Evolutionary conservation across 2,797 vertebrate species (phyloP).

Genomic region (Hemitrygon akajei): DNA sequence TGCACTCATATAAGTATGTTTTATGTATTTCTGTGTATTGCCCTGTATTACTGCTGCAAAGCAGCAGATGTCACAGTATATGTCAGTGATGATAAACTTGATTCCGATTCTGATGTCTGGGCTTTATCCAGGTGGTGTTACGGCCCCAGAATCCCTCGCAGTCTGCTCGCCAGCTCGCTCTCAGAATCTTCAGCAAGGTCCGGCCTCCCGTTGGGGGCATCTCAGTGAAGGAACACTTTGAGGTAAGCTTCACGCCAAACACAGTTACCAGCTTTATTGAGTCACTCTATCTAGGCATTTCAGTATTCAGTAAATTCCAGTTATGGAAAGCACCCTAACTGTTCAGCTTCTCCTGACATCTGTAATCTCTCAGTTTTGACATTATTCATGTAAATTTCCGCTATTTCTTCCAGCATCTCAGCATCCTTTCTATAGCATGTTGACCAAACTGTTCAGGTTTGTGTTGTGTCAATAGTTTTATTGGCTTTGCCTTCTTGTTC

Average conservation of each 20-base stretch:
- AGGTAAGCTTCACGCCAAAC: constrained; percentile 60
- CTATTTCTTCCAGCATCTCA: neutral
- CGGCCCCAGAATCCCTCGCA: constrained; percentile 88
- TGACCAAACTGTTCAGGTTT: neutral
- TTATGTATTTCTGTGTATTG: no score
- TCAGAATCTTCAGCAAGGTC: constrained; percentile 97
- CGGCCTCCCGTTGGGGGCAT: constrained; percentile 95
- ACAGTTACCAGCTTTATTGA: neutral
- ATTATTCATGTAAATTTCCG: neutral
- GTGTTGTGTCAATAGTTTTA: neutral
- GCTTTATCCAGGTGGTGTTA: constrained; percentile 73
- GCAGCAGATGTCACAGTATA: no score
- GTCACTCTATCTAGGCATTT: no score
- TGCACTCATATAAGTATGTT: no score
- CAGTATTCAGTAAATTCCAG: no score
- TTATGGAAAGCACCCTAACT: neutral
- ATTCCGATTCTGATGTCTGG: neutral
- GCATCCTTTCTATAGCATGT: neutral
- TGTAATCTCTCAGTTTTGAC: neutral
- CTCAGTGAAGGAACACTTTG: constrained; percentile 97
- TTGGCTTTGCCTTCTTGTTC: neutral
- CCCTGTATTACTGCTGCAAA: no score
- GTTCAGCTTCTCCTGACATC: no score
- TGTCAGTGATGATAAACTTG: neutral
- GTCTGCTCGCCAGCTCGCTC: constrained; percentile 84